Evolutionary conservation across 2,888 invertebrate species (phyloP).

Genomic region (Aproaerema taeniolella): DNA sequence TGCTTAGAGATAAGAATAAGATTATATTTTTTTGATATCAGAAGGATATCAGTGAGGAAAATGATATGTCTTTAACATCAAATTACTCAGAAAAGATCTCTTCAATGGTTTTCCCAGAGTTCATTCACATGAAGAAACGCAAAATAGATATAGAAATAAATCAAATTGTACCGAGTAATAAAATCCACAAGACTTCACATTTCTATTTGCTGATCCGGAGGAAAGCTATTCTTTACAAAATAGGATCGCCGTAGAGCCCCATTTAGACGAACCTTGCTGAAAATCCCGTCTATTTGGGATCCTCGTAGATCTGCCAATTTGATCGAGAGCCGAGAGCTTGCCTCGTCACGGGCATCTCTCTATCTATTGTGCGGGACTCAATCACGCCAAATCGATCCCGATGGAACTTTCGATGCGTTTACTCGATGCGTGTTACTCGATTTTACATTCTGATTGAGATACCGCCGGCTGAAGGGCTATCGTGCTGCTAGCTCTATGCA

Average conservation of each 20-base stretch:
- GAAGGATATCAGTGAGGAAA: no score
- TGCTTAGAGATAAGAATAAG: no score
- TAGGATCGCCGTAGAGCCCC: background rate
- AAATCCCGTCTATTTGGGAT: slow-evolving; percentile 15
- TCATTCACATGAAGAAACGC: no score
- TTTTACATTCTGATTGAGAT: slow-evolving; percentile 54
- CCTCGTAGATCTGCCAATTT: slow-evolving; percentile 19
- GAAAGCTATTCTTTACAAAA: background rate
- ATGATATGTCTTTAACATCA: no score
- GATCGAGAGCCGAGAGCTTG: slow-evolving; percentile 17
- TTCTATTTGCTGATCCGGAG: background rate
- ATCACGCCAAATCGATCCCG: slow-evolving; percentile 56
- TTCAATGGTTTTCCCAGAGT: no score
- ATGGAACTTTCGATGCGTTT: slow-evolving; percentile 51
- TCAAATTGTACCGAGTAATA: no score
- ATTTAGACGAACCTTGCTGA: background rate
- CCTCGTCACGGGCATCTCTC: slow-evolving; percentile 15
- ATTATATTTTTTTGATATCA: no score
- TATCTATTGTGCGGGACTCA: slow-evolving; percentile 32
- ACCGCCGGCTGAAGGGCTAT: slow-evolving; percentile 17
- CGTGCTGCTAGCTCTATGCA: no score
- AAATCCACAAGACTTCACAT: no score
- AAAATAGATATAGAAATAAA: no score
- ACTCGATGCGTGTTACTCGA: slow-evolving; percentile 52
- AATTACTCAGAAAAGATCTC: no score